phyloP scores from a whole-genome alignment of 2,797 vertebrate genomes.

The Microcaecilia unicolor region DNA sequence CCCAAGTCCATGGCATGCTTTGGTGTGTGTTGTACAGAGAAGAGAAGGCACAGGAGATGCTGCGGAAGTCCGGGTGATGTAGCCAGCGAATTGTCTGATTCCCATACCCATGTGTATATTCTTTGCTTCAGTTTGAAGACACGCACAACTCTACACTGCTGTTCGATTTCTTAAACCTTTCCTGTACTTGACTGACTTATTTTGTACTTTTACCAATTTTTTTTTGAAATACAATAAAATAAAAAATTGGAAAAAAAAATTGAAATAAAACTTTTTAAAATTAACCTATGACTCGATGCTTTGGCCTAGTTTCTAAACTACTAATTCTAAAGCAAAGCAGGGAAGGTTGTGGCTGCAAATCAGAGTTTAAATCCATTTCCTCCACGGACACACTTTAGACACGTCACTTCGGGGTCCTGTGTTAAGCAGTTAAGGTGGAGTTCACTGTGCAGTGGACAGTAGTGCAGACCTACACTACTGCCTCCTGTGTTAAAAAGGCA shows the following conservation, averaged over 20 bases:
- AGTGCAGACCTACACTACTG: too few species aligned
- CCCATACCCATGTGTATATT: slow-evolving; percentile 43
- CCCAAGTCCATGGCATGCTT: slow-evolving; percentile 77
- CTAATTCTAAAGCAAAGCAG: too few species aligned
- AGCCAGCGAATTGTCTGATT: too few species aligned
- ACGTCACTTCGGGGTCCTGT: too few species aligned
- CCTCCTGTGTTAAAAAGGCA: too few species aligned
- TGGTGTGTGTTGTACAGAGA: slow-evolving; percentile 87
- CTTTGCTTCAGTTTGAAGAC: slow-evolving; percentile 37
- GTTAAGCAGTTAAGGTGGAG: too few species aligned
- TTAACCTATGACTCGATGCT: slow-evolving; percentile 36
- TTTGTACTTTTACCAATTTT: slow-evolving; percentile 81
- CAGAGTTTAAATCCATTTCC: too few species aligned
- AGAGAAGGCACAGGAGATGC: slow-evolving; percentile 29
- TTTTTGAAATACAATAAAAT: slow-evolving; percentile 70
- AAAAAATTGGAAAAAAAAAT: slow-evolving; percentile 59
- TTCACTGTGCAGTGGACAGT: too few species aligned
- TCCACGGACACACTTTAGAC: too few species aligned
- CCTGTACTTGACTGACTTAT: slow-evolving; percentile 72
- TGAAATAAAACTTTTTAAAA: slow-evolving; percentile 93
- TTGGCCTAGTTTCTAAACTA: too few species aligned
- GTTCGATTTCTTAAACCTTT: slow-evolving; percentile 86
- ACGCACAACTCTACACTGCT: slow-evolving; percentile 28
- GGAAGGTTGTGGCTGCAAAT: too few species aligned
- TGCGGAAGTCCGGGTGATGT: too few species aligned